Evolutionary conservation across 2,113 vertebrate species (phyloP).

Genomic region (Alligator sinensis): DNA sequence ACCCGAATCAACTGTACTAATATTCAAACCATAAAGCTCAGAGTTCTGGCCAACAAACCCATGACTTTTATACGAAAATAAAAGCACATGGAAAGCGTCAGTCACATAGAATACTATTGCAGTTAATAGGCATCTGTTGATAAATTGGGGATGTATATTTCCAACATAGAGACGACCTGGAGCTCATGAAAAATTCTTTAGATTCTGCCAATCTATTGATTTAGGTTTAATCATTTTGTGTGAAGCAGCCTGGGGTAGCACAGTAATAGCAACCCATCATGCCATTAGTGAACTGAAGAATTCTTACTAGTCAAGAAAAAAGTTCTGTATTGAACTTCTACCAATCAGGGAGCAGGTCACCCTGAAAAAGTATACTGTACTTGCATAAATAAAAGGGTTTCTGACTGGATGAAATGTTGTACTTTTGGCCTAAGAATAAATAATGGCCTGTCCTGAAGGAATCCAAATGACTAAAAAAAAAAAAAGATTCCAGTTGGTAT

Average conservation of each 20-base stretch:
- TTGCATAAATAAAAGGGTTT: not conserved
- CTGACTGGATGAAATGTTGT: not conserved
- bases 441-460: not conserved
- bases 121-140: slow-evolving; percentile 47
- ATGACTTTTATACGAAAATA: slow-evolving; percentile 42
- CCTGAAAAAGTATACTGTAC: not conserved
- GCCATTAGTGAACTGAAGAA: slow-evolving; percentile 22
- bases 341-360: not conserved
- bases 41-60: slow-evolving; percentile 10
- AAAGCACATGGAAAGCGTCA: slow-evolving; percentile 62
- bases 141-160: slow-evolving; percentile 48
- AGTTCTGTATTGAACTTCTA: not conserved
- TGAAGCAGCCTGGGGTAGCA: slow-evolving; percentile 1
- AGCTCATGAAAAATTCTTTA: slow-evolving; percentile 20
- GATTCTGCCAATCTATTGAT: not conserved
- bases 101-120: slow-evolving; percentile 27
- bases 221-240: slow-evolving; percentile 46
- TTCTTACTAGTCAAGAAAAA: slow-evolving; percentile 2
- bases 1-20: slow-evolving; percentile 56
- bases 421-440: slow-evolving; percentile 6
- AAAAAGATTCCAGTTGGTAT: not conserved
- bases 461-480: not conserved
- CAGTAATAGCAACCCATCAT: slow-evolving; percentile 13
- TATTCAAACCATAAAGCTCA: slow-evolving; percentile 46
- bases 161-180: slow-evolving; percentile 27